These are phyloP conservation scores for Clarias magur DNA, from an alignment of 2,113 vertebrate species.

Conservation along the genomic window DNA sequence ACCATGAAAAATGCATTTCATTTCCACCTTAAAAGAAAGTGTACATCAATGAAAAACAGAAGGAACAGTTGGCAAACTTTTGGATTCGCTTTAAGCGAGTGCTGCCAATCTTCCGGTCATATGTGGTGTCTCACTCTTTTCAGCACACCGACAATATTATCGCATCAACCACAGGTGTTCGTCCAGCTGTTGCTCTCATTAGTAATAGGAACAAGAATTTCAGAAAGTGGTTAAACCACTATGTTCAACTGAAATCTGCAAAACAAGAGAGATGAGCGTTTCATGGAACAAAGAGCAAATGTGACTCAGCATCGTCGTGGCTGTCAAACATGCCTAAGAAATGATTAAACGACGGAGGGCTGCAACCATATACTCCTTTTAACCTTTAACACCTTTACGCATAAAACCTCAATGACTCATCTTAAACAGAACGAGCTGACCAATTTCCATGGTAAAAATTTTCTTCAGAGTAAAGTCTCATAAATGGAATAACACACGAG, in stretches of 20 bases:
- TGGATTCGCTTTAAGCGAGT: not conserved
- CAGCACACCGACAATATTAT: not conserved
- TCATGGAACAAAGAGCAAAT: not conserved
- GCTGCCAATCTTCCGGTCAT: not conserved
- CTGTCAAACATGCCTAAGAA: not conserved
- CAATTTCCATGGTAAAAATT: not conserved
- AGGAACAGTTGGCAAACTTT: not conserved
- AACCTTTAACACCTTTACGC: not conserved
- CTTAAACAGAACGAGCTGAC: not conserved
- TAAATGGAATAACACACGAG: not conserved
- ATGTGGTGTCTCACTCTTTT: not conserved
- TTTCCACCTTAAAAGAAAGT: slow-evolving; percentile 44
- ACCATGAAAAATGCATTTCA: slow-evolving; percentile 22
- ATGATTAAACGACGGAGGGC: not conserved
- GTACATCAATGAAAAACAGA: slow-evolving; percentile 61
- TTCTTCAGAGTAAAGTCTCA: not conserved
- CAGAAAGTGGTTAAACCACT: not conserved
- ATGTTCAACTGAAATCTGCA: not conserved
- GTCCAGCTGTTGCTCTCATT: no score
- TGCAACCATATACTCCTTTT: not conserved
- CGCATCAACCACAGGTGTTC: not conserved
- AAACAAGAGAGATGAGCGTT: not conserved
- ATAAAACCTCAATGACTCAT: not conserved
- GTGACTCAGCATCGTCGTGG: not conserved
- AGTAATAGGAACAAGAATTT: not conserved